Conservation (phyloP, 1,140 invertebrate species). For the Lordiphosa collinella region DNA sequence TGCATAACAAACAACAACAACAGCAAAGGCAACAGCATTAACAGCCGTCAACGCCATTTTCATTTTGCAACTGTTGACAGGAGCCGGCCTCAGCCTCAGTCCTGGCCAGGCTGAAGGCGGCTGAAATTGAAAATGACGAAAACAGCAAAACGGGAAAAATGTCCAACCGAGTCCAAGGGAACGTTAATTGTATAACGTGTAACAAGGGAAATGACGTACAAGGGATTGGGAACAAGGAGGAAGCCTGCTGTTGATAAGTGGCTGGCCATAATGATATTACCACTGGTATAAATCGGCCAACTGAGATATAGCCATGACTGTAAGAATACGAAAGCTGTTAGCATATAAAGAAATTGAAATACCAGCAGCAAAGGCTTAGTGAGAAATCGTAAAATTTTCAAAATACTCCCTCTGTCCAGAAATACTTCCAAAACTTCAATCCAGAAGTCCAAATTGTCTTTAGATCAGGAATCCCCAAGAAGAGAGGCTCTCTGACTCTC, state of each 20-base stretch:
- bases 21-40: conserved; percentile 23
- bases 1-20: conserved; percentile 44
- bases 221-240: too few species aligned
- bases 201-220: not conserved
- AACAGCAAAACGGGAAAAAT: conserved; percentile 27
- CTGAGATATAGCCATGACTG: too few species aligned
- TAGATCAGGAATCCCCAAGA: too few species aligned
- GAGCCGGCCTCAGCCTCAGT: conserved; percentile 26
- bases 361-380: too few species aligned
- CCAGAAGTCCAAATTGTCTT: too few species aligned
- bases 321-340: too few species aligned
- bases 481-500: too few species aligned
- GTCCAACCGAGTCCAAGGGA: conserved; percentile 9
- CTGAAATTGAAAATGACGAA: conserved; percentile 52
- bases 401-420: too few species aligned
- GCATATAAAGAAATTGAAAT: too few species aligned
- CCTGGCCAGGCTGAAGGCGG: conserved; percentile 7
- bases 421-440: too few species aligned
- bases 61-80: conserved; percentile 63
- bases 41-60: conserved; percentile 68
- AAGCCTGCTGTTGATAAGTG: not conserved
- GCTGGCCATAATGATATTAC: not conserved
- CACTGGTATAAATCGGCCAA: too few species aligned
- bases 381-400: too few species aligned
- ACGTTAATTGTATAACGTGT: conserved; percentile 34